Percentiles rank a stretch among this genome's conserved stretches.
phyloP scores from a whole-genome alignment of 2,888 invertebrate genomes.

The Cylindroiulus punctatus region DNA sequence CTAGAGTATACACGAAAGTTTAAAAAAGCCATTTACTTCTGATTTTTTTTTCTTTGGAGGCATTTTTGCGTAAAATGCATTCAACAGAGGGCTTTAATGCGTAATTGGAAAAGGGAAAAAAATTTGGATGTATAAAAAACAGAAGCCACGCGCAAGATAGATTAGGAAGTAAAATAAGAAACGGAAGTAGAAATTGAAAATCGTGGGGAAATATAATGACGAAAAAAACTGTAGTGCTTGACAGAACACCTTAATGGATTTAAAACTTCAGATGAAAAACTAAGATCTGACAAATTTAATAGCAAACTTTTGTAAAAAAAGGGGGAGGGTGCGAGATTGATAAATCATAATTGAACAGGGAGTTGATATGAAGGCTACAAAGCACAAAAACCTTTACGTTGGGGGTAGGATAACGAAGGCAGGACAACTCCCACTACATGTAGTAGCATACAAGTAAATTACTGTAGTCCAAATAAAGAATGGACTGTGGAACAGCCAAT shows the following conservation, averaged over 20 bases:
- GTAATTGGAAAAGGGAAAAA: slow-evolving; percentile 31
- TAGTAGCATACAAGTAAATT: too few species aligned
- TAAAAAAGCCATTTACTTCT: not conserved
- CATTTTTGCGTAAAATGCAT: not conserved
- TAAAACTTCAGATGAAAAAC: not conserved
- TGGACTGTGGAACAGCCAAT: too few species aligned
- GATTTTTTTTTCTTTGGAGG: not conserved
- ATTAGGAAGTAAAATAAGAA: slow-evolving; percentile 1
- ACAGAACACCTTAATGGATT: not conserved
- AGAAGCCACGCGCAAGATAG: not conserved
- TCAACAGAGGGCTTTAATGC: not conserved
- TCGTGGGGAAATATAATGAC: not conserved
- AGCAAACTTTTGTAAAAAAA: not conserved
- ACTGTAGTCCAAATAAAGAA: too few species aligned
- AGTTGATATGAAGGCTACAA: too few species aligned
- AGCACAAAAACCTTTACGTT: too few species aligned
- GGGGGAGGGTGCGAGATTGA: not conserved
- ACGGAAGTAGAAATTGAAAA: slow-evolving; percentile 46
- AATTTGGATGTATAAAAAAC: not conserved
- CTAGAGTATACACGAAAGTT: not conserved
- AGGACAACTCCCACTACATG: too few species aligned
- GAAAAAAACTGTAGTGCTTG: not conserved
- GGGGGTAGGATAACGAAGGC: too few species aligned
- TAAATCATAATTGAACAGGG: not conserved
- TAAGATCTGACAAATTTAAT: not conserved